Conservation (phyloP, 2,113 vertebrate species). For the Gnathonemus longibarbis region DNA sequence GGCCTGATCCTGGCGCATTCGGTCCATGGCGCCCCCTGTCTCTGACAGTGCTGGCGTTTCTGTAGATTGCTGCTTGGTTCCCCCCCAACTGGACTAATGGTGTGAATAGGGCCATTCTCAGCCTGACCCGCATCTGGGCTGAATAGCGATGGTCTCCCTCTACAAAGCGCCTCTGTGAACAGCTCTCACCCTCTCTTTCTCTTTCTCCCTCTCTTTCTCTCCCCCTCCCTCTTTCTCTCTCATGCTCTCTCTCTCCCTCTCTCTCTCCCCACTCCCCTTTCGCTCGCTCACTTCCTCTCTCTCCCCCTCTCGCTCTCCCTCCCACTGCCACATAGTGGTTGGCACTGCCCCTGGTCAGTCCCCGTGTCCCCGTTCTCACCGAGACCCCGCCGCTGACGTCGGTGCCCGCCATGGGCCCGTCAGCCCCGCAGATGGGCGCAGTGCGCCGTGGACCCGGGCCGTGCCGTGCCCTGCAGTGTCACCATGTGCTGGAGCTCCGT, state of each 20-base stretch:
- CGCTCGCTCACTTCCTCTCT: background rate
- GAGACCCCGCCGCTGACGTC: background rate
- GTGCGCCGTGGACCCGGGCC: background rate
- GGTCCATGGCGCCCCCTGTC: background rate
- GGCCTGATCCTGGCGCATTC: background rate
- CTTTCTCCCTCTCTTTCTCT: background rate
- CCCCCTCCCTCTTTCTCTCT: background rate
- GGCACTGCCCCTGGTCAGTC: background rate
- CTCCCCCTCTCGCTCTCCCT: background rate
- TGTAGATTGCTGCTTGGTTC: background rate
- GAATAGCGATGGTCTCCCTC: slow-evolving; percentile 4
- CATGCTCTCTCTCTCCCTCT: background rate
- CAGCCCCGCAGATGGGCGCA: background rate
- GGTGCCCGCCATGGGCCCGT: background rate
- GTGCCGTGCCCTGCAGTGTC: background rate
- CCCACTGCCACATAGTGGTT: background rate
- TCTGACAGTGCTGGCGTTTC: background rate
- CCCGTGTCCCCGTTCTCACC: background rate
- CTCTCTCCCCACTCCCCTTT: background rate
- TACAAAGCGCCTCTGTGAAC: slow-evolving; percentile 10
- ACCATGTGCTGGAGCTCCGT: background rate
- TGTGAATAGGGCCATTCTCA: slow-evolving; percentile 13
- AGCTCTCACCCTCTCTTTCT: background rate
- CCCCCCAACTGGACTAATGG: background rate
- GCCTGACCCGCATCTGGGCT: slow-evolving; percentile 1